phyloP scores from a whole-genome alignment of 2,797 vertebrate genomes.

The Botia kubotai region DNA sequence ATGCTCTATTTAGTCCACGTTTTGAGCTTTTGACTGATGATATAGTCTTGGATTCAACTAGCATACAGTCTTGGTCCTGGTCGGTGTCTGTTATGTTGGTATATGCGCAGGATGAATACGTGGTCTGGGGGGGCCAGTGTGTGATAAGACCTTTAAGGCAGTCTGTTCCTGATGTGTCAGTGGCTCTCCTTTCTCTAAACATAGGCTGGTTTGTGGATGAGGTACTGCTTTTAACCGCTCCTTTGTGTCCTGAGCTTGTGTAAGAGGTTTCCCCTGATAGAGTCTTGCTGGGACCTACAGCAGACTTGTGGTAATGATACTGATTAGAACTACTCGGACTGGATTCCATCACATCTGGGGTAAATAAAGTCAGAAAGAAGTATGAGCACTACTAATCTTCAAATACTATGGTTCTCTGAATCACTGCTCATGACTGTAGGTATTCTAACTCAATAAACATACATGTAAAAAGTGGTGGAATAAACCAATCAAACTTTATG shows the following conservation, averaged over 20 bases:
- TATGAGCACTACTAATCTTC: too few relatives aligned
- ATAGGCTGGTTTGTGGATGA: conserved; percentile 41
- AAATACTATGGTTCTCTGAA: too few relatives aligned
- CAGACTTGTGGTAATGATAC: conserved; percentile 24
- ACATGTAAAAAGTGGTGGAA: background rate
- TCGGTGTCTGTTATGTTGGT: conserved; percentile 53
- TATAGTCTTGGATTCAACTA: conserved; percentile 59
- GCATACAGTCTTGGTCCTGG: conserved; percentile 63
- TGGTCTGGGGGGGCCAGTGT: conserved; percentile 67
- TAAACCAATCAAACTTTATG: background rate
- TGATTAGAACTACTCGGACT: conserved; percentile 20
- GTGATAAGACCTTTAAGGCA: conserved; percentile 72
- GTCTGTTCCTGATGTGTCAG: conserved; percentile 50
- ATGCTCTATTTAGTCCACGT: background rate
- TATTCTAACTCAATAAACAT: background rate
- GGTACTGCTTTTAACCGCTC: conserved; percentile 58
- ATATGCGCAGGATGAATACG: conserved; percentile 62
- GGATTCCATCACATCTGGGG: conserved; percentile 18
- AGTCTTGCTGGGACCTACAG: conserved; percentile 28
- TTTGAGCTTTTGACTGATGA: conserved; percentile 26
- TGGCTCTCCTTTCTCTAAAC: conserved; percentile 32
- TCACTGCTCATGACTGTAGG: too few relatives aligned
- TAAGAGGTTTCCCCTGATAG: conserved; percentile 13
- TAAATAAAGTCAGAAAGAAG: background rate
- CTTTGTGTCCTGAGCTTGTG: conserved; percentile 37